Evolutionary conservation across 2,888 invertebrate species (phyloP).

Genomic region (Teleiodes luculella): DNA sequence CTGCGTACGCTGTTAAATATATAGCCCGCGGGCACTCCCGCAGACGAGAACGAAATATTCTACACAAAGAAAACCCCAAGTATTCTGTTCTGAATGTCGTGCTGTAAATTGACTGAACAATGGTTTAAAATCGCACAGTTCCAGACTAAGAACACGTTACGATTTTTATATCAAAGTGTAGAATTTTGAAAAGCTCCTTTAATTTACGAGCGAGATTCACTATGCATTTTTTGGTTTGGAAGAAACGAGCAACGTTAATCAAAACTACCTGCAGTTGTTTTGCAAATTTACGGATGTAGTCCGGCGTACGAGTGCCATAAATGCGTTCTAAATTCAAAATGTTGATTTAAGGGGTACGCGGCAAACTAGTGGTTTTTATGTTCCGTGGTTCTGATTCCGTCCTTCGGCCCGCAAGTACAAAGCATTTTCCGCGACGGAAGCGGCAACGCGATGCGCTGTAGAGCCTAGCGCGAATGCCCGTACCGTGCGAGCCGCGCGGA

Average conservation of each 20-base stretch:
- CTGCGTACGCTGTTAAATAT: not conserved
- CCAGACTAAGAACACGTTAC: too few species aligned
- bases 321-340: not conserved
- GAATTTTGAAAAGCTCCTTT: too few species aligned
- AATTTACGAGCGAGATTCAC: too few species aligned
- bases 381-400: not conserved
- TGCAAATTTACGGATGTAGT: too few species aligned
- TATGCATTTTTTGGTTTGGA: too few species aligned
- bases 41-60: not conserved
- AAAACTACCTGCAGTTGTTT: too few species aligned
- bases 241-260: too few species aligned
- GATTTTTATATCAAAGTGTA: too few species aligned
- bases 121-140: not conserved
- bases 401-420: conserved; percentile 41
- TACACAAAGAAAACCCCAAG: not conserved
- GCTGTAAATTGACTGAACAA: not conserved
- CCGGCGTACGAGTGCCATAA: too few species aligned
- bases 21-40: not conserved
- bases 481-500: conserved; percentile 6
- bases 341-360: not conserved
- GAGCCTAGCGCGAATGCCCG: not conserved
- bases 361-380: not conserved
- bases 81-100: not conserved
- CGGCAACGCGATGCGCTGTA: conserved; percentile 8
- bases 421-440: conserved; percentile 44